These are phyloP conservation scores for Salvelinus namaycush DNA, from an alignment of 2,113 vertebrate species.

Conservation along the genomic window DNA sequence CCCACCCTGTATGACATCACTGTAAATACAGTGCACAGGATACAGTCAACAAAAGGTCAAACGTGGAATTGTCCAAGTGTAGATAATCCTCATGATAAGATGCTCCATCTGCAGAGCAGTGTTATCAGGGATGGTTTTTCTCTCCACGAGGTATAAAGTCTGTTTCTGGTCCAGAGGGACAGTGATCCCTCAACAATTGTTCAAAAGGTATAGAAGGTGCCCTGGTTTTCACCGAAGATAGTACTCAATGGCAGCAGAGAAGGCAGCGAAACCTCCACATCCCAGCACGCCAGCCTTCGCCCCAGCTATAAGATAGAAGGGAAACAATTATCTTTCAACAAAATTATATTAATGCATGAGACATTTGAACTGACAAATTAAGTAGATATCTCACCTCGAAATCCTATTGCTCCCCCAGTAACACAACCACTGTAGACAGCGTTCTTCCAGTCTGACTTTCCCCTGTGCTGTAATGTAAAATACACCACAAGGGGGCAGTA, in stretches of 20 bases:
- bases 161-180: slow-evolving; percentile 6
- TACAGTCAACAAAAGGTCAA: not conserved
- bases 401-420: slow-evolving; percentile 92
- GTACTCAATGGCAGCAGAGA: slow-evolving; percentile 94
- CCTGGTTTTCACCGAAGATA: slow-evolving; percentile 81
- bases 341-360: too few species aligned
- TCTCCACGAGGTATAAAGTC: not conserved
- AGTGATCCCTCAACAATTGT: not conserved
- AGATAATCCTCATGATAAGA: not conserved
- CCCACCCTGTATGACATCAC: not conserved
- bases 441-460: slow-evolving; percentile 96
- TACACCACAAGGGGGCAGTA: slow-evolving; percentile 41
- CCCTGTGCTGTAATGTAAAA: slow-evolving; percentile 81
- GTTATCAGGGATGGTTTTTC: not conserved
- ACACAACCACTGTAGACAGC: slow-evolving; percentile 94
- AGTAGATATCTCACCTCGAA: slow-evolving; percentile 81
- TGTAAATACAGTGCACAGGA: not conserved
- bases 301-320: slow-evolving; percentile 76
- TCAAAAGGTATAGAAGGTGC: not conserved
- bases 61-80: not conserved
- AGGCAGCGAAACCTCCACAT: slow-evolving; percentile 95
- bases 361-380: not conserved
- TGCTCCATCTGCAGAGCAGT: not conserved
- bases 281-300: slow-evolving; percentile 90
- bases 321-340: not conserved